Evolutionary conservation across 2,888 invertebrate species (phyloP).

Genomic region (Antheraea yamamai): DNA sequence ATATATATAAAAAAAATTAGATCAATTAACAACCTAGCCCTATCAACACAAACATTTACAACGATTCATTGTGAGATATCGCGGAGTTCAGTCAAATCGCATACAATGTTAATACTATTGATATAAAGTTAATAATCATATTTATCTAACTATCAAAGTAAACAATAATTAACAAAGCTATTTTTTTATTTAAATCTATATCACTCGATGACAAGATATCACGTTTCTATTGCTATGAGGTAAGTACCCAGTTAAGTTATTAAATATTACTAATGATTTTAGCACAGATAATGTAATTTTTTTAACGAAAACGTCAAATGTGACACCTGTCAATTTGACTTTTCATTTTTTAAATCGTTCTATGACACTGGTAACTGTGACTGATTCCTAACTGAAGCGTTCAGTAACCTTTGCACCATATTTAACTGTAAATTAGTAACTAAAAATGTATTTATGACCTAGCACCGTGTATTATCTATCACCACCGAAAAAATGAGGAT

Average conservation of each 20-base stretch:
- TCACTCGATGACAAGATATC: constrained; percentile 73
- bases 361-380: constrained; percentile 53
- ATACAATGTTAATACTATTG: constrained; percentile 47
- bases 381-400: constrained; percentile 55
- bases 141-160: constrained; percentile 49
- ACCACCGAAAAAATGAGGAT: constrained; percentile 58
- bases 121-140: constrained; percentile 40
- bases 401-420: constrained; percentile 58
- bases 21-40: constrained; percentile 81
- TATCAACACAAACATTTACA: constrained; percentile 67
- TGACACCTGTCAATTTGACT: constrained; percentile 68
- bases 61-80: constrained; percentile 56
- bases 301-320: constrained; percentile 58
- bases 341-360: constrained; percentile 50
- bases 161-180: constrained; percentile 40
- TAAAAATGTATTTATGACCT: constrained; percentile 47
- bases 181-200: constrained; percentile 52
- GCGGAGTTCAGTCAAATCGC: constrained; percentile 79
- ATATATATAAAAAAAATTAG: constrained; percentile 50
- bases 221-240: constrained; percentile 52
- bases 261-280: constrained; percentile 27
- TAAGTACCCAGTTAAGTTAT: constrained; percentile 50
- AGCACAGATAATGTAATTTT: constrained; percentile 25
- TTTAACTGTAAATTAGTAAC: constrained; percentile 39
- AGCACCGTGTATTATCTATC: constrained; percentile 71